Evolutionary conservation across 2,113 vertebrate genomes (phyloP).

Genomic region (Apodemus speciosus): DNA sequence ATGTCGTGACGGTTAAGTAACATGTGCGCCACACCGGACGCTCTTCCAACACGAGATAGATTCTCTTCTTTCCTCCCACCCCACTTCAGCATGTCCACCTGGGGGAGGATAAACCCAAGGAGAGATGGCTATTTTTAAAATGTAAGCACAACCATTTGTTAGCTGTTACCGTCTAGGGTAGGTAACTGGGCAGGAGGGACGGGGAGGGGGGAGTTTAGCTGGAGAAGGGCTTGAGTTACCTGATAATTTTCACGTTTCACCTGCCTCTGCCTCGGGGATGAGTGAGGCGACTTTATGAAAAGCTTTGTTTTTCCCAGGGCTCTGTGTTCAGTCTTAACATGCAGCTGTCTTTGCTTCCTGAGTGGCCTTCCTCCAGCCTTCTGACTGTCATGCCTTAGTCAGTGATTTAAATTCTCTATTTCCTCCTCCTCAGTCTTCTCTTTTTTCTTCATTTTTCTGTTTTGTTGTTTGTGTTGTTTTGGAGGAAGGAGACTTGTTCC

Average conservation of each 20-base stretch:
- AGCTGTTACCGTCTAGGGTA: not conserved
- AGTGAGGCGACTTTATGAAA: slow-evolving; percentile 42
- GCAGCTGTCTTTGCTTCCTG: not conserved
- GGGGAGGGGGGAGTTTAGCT: not conserved
- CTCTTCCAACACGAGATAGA: not conserved
- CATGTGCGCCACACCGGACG: too few species aligned
- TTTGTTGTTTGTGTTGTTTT: not conserved
- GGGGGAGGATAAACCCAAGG: not conserved
- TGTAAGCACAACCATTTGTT: not conserved
- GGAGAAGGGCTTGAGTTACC: not conserved
- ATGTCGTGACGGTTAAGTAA: not conserved
- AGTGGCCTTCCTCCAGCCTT: not conserved
- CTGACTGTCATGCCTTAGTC: not conserved
- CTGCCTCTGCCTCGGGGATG: slow-evolving; percentile 1
- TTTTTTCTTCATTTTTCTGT: not conserved
- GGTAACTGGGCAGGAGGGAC: too few species aligned
- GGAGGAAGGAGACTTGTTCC: not conserved
- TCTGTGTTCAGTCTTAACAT: not conserved
- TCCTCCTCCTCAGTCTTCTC: not conserved
- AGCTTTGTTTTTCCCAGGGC: not conserved
- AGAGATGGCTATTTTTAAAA: not conserved
- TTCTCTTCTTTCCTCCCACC: not conserved
- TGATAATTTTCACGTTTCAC: slow-evolving; percentile 9
- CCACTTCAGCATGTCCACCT: not conserved
- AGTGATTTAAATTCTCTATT: not conserved